A percentile compares a stretch with the other conserved stretches of the same genome.
Evolutionary conservation across 2,797 vertebrate genomes (phyloP).

Genomic region (Erethizon dorsatum): DNA sequence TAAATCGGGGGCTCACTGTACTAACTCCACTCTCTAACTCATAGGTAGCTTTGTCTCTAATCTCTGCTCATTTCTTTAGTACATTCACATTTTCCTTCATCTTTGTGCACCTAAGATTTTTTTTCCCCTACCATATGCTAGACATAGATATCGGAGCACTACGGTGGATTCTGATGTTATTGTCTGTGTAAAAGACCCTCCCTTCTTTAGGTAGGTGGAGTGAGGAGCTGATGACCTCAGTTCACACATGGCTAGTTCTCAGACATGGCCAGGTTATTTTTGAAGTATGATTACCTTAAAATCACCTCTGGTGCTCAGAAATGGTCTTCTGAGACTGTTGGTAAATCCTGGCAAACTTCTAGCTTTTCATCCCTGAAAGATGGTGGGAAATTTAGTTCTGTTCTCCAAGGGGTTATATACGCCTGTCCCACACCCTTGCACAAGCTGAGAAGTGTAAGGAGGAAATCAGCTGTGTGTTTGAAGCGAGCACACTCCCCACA

Average conservation of each 20-base stretch:
- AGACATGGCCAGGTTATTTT: not conserved
- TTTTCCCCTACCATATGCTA: not conserved
- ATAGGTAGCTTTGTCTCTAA: not conserved
- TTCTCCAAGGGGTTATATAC: not conserved
- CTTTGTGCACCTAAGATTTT: not conserved
- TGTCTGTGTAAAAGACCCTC: too few species aligned
- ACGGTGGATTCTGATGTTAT: not conserved
- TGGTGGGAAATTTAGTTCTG: not conserved
- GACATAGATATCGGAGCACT: not conserved
- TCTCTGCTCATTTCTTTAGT: not conserved
- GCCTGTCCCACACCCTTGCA: not conserved
- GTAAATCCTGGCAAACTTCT: not conserved
- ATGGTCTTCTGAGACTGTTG: not conserved
- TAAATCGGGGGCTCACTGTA: not conserved
- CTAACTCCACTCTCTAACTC: not conserved
- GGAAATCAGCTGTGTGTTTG: not conserved
- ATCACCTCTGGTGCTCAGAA: not conserved
- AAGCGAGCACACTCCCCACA: not conserved
- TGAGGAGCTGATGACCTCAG: not conserved
- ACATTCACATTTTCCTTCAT: not conserved
- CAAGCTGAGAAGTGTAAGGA: not conserved
- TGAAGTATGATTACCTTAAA: not conserved
- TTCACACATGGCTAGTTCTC: not conserved
- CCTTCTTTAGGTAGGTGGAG: not conserved
- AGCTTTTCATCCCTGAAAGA: not conserved